phyloP scores from a whole-genome alignment of 1,140 invertebrate species.

The Eulimnadia texana region DNA sequence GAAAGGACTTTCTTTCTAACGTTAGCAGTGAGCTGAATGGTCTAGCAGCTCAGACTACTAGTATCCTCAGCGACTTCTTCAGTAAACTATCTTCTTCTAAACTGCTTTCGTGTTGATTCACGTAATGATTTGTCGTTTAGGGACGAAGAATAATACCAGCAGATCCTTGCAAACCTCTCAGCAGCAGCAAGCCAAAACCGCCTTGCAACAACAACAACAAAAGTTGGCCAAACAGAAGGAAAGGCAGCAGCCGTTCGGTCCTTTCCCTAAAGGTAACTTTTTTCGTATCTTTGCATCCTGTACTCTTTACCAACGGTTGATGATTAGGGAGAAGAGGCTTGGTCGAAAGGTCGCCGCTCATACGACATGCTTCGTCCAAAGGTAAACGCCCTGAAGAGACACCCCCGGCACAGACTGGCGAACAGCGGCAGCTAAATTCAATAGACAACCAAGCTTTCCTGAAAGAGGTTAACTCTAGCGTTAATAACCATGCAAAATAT shows the following conservation, averaged over 20 bases:
- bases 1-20: constrained; percentile 73
- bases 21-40: constrained; percentile 79
- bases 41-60: constrained; percentile 72
- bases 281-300: neutral
- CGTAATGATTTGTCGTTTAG: neutral
- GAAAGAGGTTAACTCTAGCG: constrained; percentile 47
- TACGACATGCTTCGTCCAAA: constrained; percentile 50
- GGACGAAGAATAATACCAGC: neutral
- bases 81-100: constrained; percentile 36
- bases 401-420: constrained; percentile 44
- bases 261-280: constrained; percentile 33
- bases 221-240: constrained; percentile 30
- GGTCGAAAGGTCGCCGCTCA: constrained; percentile 77
- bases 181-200: constrained; percentile 2
- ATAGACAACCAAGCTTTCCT: constrained; percentile 75
- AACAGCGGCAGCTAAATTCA: constrained; percentile 50
- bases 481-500: neutral
- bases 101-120: neutral
- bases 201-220: neutral
- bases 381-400: constrained; percentile 42
- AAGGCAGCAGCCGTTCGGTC: constrained; percentile 39
- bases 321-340: constrained; percentile 64
- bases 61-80: constrained; percentile 82
- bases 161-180: constrained; percentile 1
- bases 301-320: too few species aligned